phyloP scores from a whole-genome alignment of 2,113 vertebrate species.

The Regulus satrapa region DNA sequence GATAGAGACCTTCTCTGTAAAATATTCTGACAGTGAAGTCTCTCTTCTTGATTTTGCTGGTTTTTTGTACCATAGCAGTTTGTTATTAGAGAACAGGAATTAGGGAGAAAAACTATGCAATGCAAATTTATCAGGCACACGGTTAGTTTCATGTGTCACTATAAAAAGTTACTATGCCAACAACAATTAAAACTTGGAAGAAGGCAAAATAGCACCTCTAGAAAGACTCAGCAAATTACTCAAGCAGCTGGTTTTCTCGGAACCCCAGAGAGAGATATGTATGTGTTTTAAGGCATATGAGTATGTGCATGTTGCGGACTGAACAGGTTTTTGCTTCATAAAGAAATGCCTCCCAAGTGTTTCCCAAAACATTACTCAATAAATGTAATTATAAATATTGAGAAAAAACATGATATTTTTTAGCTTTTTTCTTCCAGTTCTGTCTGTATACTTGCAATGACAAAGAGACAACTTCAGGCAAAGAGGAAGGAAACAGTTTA shows the following conservation, averaged over 20 bases:
- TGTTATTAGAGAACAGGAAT: neutral
- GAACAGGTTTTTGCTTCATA: neutral
- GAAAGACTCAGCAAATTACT: neutral
- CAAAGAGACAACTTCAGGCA: neutral
- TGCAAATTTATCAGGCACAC: neutral
- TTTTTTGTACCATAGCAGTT: neutral
- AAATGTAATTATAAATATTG: neutral
- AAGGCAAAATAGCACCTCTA: neutral
- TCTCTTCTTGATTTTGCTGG: neutral
- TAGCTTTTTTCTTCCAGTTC: neutral
- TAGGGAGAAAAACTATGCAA: neutral
- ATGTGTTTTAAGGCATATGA: neutral
- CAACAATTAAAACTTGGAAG: neutral
- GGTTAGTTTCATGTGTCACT: neutral
- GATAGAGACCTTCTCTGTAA: neutral
- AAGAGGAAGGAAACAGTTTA: neutral
- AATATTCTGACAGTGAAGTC: neutral
- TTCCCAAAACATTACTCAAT: neutral
- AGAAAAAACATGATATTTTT: neutral
- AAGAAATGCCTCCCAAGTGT: neutral
- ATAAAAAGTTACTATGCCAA: neutral
- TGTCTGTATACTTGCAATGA: neutral
- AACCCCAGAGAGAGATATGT: neutral
- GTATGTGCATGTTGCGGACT: neutral
- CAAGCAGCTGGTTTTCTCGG: neutral